Conservation (phyloP, 2,113 vertebrate species). For the Scytalopus superciliaris region DNA sequence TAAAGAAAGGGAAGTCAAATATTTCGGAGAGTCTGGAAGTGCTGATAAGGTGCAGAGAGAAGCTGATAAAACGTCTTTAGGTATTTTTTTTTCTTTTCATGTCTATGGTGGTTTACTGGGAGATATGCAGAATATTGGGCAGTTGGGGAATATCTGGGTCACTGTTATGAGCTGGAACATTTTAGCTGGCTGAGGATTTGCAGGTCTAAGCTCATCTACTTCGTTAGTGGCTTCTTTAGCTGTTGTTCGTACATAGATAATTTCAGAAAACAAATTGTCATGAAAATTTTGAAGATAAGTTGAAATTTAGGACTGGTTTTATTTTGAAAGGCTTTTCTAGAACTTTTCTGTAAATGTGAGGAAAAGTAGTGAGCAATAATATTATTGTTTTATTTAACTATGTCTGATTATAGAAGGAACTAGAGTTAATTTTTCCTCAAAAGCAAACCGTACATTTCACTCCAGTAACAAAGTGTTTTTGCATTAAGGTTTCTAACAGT, state of each 20-base stretch:
- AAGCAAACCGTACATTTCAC: neutral
- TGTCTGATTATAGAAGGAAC: neutral
- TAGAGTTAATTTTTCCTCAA: neutral
- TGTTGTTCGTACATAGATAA: neutral
- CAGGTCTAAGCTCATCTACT: neutral
- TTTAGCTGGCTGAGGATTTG: neutral
- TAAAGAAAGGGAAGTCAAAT: neutral
- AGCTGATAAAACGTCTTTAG: neutral
- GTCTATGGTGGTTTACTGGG: neutral
- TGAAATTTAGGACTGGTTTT: neutral
- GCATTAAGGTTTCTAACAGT: neutral
- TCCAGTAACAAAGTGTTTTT: neutral
- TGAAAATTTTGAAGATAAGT: neutral
- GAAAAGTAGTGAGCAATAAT: neutral
- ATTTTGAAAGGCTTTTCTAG: neutral
- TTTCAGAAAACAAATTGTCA: neutral
- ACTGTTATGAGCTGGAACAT: neutral
- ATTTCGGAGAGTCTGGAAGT: neutral
- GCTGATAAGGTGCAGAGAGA: neutral
- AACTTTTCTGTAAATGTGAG: neutral
- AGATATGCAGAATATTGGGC: neutral
- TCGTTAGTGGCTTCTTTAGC: neutral
- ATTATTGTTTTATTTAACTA: neutral
- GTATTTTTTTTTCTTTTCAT: neutral
- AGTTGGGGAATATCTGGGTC: neutral